Evolutionary conservation across 2,113 vertebrate species (phyloP).

Genomic region (Perognathus longimembris): DNA sequence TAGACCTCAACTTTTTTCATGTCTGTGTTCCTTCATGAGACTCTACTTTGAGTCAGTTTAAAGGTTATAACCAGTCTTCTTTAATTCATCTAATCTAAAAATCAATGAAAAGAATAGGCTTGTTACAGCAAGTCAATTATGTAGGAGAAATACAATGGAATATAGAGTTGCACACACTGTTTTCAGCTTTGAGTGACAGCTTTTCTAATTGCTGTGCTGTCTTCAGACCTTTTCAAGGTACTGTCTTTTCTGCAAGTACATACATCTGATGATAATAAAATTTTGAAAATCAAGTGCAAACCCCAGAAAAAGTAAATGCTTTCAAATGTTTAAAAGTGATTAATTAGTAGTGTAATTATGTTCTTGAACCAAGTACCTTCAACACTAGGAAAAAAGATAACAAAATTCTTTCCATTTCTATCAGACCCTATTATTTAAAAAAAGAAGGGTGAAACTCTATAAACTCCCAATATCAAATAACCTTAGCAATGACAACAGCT

Average conservation of each 20-base stretch:
- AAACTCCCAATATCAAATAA: neutral
- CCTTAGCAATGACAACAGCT: neutral
- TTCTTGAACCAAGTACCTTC: neutral
- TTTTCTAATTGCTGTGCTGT: constrained; percentile 39
- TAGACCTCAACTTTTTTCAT: neutral
- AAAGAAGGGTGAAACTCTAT: neutral
- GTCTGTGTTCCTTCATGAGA: neutral
- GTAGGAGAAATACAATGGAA: neutral
- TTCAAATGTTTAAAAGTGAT: constrained; percentile 3
- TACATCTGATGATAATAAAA: neutral
- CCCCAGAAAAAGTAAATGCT: constrained; percentile 13
- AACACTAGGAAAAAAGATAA: constrained; percentile 19
- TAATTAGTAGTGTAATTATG: neutral
- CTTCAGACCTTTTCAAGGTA: constrained; percentile 30
- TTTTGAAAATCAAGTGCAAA: neutral
- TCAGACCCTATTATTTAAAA: neutral
- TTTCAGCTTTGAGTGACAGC: constrained; percentile 38
- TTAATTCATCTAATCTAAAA: constrained; percentile 55
- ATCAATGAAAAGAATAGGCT: neutral
- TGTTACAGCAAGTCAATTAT: constrained; percentile 41
- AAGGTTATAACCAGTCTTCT: constrained; percentile 44
- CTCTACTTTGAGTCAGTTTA: constrained; percentile 34
- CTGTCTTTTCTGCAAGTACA: neutral
- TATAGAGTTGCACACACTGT: neutral
- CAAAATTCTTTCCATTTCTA: neutral